Percentiles rank a stretch among this genome's conserved stretches.
phyloP scores from a whole-genome alignment of 2,113 vertebrate genomes.

The Opisthocomus hoazin region DNA sequence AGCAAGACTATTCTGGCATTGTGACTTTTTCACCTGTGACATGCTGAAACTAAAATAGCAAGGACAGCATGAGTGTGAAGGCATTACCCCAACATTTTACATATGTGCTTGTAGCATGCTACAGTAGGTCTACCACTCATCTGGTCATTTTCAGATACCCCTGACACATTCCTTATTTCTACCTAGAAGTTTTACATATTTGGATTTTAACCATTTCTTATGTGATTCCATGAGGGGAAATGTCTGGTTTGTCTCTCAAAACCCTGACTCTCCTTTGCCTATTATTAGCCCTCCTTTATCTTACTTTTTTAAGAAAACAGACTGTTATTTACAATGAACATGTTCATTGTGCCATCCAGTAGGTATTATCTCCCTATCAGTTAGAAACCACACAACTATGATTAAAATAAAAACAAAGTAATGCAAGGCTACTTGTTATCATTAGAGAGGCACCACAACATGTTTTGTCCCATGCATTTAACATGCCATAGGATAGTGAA shows the following conservation, averaged over 20 bases:
- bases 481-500: accelerated
- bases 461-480: background rate
- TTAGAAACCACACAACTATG: background rate
- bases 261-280: background rate
- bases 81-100: background rate
- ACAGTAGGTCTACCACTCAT: background rate
- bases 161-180: background rate
- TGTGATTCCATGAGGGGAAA: background rate
- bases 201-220: background rate
- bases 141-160: background rate
- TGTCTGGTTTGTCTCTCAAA: background rate
- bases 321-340: background rate
- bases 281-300: background rate
- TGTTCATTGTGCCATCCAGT: background rate
- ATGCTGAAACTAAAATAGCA: background rate
- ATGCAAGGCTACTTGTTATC: background rate
- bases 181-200: background rate
- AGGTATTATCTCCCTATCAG: background rate
- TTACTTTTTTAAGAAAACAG: background rate
- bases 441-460: background rate
- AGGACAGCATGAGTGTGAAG: background rate
- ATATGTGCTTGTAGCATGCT: background rate
- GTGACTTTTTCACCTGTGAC: background rate
- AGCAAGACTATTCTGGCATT: background rate
- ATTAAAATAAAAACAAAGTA: background rate